These are phyloP conservation scores for Gisinianus flammeolus DNA, from an alignment of 2,888 invertebrate genomes.

Conservation along the genomic window DNA sequence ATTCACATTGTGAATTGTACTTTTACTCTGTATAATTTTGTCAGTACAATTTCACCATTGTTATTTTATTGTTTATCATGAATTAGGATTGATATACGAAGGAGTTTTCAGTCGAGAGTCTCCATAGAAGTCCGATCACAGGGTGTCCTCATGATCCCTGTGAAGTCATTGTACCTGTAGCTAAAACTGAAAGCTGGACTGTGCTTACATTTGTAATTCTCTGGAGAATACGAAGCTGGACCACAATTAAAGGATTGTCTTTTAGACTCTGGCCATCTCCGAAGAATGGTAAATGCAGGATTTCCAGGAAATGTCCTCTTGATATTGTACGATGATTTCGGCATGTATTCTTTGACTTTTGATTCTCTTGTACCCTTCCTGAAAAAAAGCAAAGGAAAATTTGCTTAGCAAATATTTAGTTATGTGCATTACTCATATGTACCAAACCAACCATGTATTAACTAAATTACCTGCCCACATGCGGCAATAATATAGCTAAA, in stretches of 20 bases:
- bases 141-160: constrained; percentile 19
- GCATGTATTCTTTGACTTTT: background rate
- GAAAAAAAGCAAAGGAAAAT: constrained; percentile 3
- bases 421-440: no score
- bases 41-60: background rate
- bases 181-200: background rate
- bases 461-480: no score
- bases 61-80: background rate
- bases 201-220: background rate
- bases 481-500: no score
- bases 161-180: constrained; percentile 32
- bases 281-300: constrained; percentile 29
- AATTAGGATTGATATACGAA: no score
- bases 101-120: constrained; percentile 13
- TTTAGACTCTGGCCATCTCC: background rate
- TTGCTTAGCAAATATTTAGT: no score
- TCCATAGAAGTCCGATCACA: constrained; percentile 34
- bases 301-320: background rate
- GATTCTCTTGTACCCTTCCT: constrained; percentile 28
- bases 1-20: no score
- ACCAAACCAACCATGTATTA: no score
- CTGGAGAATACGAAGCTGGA: constrained; percentile 31
- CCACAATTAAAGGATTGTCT: constrained; percentile 17
- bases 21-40: no score
- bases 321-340: background rate